Percentiles rank a stretch among this genome's conserved stretches.
Evolutionary conservation across 2,888 invertebrate species (phyloP).

Genomic region (Cantharis lateralis): DNA sequence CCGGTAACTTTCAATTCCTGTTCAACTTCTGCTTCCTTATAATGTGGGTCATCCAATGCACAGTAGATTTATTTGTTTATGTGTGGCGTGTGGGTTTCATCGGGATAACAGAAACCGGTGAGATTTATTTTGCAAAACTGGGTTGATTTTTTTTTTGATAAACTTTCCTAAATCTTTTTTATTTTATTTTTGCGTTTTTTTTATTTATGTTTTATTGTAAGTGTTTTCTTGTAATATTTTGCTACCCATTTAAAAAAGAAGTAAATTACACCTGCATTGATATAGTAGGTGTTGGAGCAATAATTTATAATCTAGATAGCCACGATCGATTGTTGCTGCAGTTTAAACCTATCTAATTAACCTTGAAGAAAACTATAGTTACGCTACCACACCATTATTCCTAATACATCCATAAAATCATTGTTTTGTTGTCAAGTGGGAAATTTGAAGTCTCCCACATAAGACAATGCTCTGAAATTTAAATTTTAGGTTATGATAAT

Average conservation of each 20-base stretch:
- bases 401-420: neutral
- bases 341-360: neutral
- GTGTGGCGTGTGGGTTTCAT: neutral
- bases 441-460: neutral
- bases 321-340: neutral
- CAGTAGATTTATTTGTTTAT: slow-evolving; percentile 3
- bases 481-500: too few relatives aligned
- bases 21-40: neutral
- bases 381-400: neutral
- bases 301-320: neutral
- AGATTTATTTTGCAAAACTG: neutral
- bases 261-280: neutral
- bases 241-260: neutral
- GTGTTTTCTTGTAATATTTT: neutral
- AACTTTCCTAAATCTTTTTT: neutral
- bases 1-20: slow-evolving; percentile 10
- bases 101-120: neutral
- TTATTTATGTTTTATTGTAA: neutral
- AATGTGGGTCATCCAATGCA: slow-evolving; percentile 10
- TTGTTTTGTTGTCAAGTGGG: neutral
- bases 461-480: too few relatives aligned
- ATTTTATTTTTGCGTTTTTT: neutral
- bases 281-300: neutral
- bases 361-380: neutral
- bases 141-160: neutral